These are phyloP conservation scores for Ganaspis brasiliensis DNA, from an alignment of 2,888 invertebrate genomes.

Conservation along the genomic window DNA sequence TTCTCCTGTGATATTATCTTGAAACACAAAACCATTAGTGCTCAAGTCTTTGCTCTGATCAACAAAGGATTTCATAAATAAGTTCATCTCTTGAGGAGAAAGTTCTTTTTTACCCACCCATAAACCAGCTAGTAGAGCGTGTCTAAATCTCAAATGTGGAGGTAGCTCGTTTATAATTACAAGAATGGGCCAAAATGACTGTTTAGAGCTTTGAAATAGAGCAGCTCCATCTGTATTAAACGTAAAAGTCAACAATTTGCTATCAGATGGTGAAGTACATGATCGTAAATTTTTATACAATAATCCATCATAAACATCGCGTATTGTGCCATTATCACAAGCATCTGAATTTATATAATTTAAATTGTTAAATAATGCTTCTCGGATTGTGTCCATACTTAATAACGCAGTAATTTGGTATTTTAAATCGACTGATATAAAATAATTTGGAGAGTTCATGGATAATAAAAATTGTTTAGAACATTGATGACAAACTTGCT, in stretches of 20 bases:
- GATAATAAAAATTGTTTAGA: not conserved
- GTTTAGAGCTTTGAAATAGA: conserved; percentile 28
- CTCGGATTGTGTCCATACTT: not conserved
- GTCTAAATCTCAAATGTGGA: conserved; percentile 16
- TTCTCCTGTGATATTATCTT: no score
- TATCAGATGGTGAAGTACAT: not conserved
- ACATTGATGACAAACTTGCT: not conserved
- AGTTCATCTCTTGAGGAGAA: conserved; percentile 21
- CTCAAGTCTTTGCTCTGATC: not conserved
- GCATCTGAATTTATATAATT: not conserved
- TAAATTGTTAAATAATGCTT: not conserved
- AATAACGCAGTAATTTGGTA: not conserved
- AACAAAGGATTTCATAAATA: conserved; percentile 27
- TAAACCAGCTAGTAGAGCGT: conserved; percentile 38
- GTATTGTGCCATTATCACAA: not conserved
- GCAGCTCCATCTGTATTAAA: not conserved
- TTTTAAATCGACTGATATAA: not conserved
- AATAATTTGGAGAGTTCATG: conserved; percentile 7
- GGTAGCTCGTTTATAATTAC: conserved; percentile 37
- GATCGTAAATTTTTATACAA: not conserved
- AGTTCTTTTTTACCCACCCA: conserved; percentile 44
- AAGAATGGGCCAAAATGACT: conserved; percentile 17
- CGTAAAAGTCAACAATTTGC: not conserved
- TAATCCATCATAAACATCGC: not conserved
- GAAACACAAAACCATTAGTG: not conserved